phyloP scores from a whole-genome alignment of 2,888 invertebrate genomes.

The Nemotelus pantherinus region DNA sequence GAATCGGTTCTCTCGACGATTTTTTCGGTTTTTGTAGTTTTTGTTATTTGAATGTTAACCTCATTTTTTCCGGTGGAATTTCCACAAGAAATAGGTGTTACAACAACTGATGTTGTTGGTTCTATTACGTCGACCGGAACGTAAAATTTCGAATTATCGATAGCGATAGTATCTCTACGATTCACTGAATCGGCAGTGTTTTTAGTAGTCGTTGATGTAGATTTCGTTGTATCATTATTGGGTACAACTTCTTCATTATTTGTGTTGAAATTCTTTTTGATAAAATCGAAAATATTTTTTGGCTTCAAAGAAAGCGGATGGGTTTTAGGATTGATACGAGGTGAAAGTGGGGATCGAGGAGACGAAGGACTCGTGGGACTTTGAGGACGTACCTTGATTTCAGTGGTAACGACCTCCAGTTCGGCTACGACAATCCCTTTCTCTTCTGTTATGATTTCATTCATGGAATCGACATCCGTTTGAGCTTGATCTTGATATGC shows the following conservation, averaged over 20 bases:
- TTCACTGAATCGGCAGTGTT: not conserved
- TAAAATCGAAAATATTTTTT: slow-evolving; percentile 64
- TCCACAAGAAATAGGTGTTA: not conserved
- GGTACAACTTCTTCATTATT: slow-evolving; percentile 53
- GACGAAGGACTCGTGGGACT: slow-evolving; percentile 54
- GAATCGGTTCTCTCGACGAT: slow-evolving; percentile 59
- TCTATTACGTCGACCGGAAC: slow-evolving; percentile 51
- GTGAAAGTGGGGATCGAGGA: slow-evolving; percentile 54
- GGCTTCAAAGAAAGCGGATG: slow-evolving; percentile 55
- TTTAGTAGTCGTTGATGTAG: not conserved
- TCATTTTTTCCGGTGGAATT: slow-evolving; percentile 54
- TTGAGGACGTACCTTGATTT: slow-evolving; percentile 61
- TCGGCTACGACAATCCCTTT: slow-evolving; percentile 56
- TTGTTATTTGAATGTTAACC: slow-evolving; percentile 61
- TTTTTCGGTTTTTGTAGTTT: slow-evolving; percentile 60
- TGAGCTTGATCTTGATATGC: too few species aligned
- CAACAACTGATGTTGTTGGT: not conserved
- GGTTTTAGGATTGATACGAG: slow-evolving; percentile 48
- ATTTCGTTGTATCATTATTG: not conserved
- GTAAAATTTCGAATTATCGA: slow-evolving; percentile 63
- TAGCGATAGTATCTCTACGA: slow-evolving; percentile 46
- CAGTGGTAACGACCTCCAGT: slow-evolving; percentile 61
- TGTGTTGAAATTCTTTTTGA: slow-evolving; percentile 62
- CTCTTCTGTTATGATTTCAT: slow-evolving; percentile 28
- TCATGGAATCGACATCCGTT: not conserved